Evolutionary conservation across 2,888 invertebrate genomes (phyloP).

Genomic region (Sarcophaga rosellei): DNA sequence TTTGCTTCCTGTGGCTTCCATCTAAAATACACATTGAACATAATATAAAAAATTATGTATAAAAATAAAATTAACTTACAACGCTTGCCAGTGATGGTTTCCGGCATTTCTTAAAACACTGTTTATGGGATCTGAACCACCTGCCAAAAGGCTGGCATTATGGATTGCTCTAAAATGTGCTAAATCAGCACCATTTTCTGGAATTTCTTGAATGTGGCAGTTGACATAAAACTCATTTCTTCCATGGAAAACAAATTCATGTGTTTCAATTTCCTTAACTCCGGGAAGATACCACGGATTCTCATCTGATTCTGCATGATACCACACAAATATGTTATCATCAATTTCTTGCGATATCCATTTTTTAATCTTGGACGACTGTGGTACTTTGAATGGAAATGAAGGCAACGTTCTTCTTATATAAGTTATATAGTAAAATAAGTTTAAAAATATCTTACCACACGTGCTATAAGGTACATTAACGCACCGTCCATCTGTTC

Average conservation of each 20-base stretch:
- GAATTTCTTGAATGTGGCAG: slow-evolving; percentile 89
- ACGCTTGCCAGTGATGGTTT: slow-evolving; percentile 84
- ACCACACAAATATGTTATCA: slow-evolving; percentile 90
- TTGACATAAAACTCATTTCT: slow-evolving; percentile 89
- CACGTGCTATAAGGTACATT: slow-evolving; percentile 88
- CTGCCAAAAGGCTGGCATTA: slow-evolving; percentile 83
- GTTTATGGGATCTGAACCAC: slow-evolving; percentile 79
- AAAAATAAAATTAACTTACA: slow-evolving; percentile 70
- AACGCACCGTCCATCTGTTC: slow-evolving; percentile 87
- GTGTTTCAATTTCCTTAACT: slow-evolving; percentile 83
- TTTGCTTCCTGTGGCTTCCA: slow-evolving; percentile 82
- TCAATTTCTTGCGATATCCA: slow-evolving; percentile 88
- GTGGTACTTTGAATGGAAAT: slow-evolving; percentile 83
- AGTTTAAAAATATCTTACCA: slow-evolving; percentile 74
- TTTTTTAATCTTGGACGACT: slow-evolving; percentile 85
- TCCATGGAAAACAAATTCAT: slow-evolving; percentile 86
- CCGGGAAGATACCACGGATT: slow-evolving; percentile 87
- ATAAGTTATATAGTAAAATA: neutral
- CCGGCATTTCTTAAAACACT: slow-evolving; percentile 80
- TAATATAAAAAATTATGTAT: neutral
- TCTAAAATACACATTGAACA: slow-evolving; percentile 64
- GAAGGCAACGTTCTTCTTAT: neutral
- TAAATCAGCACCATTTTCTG: slow-evolving; percentile 94
- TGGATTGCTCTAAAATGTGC: slow-evolving; percentile 91
- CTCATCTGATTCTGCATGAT: slow-evolving; percentile 87